These are phyloP conservation scores for Ganaspis sp. DNA, from an alignment of 1,140 invertebrate species.

Conservation along the genomic window DNA sequence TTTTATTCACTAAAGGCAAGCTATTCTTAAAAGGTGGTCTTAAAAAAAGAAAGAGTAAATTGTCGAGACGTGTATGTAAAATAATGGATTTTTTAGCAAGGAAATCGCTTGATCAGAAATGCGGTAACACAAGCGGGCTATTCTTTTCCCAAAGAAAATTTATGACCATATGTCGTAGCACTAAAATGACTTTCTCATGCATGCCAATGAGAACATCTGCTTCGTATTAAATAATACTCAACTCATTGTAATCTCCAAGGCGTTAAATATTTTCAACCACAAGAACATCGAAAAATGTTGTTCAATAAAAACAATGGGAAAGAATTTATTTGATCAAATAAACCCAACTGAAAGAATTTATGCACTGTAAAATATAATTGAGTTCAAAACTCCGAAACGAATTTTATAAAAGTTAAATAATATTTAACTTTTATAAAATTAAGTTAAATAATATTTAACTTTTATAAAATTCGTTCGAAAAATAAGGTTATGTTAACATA, in stretches of 20 bases:
- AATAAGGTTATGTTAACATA: too few relatives aligned
- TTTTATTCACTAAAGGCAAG: background rate
- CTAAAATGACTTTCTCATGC: constrained; percentile 19
- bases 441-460: too few relatives aligned
- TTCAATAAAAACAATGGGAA: background rate
- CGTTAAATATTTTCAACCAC: background rate
- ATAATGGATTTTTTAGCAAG: background rate
- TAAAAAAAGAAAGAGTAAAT: too few relatives aligned
- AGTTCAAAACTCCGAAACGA: too few relatives aligned
- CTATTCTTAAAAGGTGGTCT: too few relatives aligned
- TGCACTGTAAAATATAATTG: too few relatives aligned
- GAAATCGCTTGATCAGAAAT: constrained; percentile 3
- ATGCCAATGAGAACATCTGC: background rate
- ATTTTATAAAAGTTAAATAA: too few relatives aligned
- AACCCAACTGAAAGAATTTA: too few relatives aligned
- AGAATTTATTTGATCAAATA: too few relatives aligned
- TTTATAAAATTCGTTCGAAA: too few relatives aligned
- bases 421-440: too few relatives aligned
- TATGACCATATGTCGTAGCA: constrained; percentile 8
- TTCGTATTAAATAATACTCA: background rate
- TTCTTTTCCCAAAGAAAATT: constrained; percentile 17
- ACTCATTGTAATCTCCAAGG: background rate
- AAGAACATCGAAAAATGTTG: background rate
- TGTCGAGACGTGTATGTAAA: background rate
- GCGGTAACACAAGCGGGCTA: background rate